phyloP scores from a whole-genome alignment of 2,113 vertebrate genomes.

The Python bivittatus region DNA sequence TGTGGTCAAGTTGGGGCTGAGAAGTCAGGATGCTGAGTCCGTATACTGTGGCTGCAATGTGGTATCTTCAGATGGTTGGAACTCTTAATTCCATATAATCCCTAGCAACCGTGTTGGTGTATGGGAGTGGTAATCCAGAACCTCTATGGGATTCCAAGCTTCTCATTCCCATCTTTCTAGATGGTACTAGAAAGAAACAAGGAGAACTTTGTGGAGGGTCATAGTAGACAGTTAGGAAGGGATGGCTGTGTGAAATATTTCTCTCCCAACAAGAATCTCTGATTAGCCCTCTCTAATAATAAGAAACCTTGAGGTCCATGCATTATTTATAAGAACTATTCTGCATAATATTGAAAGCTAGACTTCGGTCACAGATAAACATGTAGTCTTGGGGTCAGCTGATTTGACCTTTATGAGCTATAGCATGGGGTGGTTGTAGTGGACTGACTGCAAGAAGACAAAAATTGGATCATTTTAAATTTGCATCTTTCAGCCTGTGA shows the following conservation, averaged over 20 bases:
- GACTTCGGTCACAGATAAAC: background rate
- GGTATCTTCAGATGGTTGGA: background rate
- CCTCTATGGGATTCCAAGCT: no score
- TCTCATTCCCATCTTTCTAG: no score
- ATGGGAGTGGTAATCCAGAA: no score
- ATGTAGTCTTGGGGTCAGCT: background rate
- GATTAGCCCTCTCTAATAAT: background rate
- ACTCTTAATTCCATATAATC: background rate
- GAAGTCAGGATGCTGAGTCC: background rate
- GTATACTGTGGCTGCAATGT: background rate
- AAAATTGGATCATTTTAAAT: background rate
- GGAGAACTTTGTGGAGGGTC: background rate
- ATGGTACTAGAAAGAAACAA: no score
- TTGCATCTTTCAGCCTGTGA: background rate
- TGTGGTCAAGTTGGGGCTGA: background rate
- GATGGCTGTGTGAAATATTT: background rate
- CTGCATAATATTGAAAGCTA: background rate
- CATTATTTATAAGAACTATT: background rate
- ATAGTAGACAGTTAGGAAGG: background rate
- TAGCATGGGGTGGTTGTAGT: background rate
- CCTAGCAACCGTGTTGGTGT: no score
- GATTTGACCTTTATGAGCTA: background rate
- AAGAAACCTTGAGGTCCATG: background rate
- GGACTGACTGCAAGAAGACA: background rate
- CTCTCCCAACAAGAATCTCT: no score